These are phyloP conservation scores for Climacteris rufus DNA, from an alignment of 2,113 vertebrate species.

Conservation along the genomic window DNA sequence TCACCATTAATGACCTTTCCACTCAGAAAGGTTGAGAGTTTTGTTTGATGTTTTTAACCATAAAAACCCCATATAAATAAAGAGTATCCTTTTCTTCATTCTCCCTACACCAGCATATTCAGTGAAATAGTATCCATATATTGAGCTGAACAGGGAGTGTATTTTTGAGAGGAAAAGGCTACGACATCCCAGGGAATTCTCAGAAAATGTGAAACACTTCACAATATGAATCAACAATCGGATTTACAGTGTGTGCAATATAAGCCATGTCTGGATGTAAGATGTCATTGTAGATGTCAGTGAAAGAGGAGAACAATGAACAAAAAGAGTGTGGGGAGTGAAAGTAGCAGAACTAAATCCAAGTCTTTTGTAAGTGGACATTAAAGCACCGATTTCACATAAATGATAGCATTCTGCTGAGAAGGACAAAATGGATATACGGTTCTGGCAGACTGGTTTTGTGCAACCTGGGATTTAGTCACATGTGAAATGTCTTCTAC, in stretches of 20 bases:
- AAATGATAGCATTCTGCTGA: background rate
- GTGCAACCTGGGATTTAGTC: background rate
- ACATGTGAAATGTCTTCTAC: background rate
- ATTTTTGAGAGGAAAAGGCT: background rate
- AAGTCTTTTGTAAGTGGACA: background rate
- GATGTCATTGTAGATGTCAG: background rate
- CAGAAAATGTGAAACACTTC: background rate
- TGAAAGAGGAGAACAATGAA: background rate
- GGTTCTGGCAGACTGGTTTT: background rate
- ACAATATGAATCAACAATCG: background rate
- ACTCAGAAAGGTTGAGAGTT: background rate
- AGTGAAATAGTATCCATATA: background rate
- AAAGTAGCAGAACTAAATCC: background rate
- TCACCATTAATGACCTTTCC: background rate
- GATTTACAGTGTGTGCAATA: background rate
- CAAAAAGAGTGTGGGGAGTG: background rate
- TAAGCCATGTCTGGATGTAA: background rate
- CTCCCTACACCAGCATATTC: too few species aligned
- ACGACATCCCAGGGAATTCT: background rate
- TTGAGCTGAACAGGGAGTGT: background rate
- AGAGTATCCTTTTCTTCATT: background rate
- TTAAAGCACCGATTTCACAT: background rate
- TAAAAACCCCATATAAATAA: background rate
- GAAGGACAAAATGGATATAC: background rate
- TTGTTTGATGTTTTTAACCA: background rate